Evolutionary conservation across 2,113 vertebrate genomes (phyloP), one percentile per base, ranked within the genome.

Genomic region (Channa maculata): DNA sequence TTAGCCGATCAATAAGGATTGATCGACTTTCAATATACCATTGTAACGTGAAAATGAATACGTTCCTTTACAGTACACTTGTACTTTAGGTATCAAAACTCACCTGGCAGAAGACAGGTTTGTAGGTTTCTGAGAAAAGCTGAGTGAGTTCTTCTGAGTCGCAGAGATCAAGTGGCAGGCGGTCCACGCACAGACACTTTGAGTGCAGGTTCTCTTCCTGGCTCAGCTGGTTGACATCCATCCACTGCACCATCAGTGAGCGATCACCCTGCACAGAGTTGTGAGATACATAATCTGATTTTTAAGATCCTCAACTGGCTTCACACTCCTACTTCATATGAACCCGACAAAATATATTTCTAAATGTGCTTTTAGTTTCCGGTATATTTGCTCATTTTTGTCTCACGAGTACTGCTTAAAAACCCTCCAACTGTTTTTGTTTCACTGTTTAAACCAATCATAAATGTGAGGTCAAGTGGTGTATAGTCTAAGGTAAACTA

Each of bases 61-160:
- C 24, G 24, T 24, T 24, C 24, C 24, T 24, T 24, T 24, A 24
- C 24, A 24, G 24, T 24, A 24, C 24, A 24, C 24, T 24, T 24
- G 24, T 24, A 24, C 24, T 24, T 24, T 24, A 24, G 24, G 24
- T 24, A 24, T 24, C 24, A 24, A 55, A 15, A 58, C 81, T 1
- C 92, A 98, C 98, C 96, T 99, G 97, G 91, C 96, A 99, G 94
- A 99, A 99, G 61, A 98, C 86, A 0, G 97, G 97, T 80, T 96
- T 96, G 92, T 98, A 96, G 43, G 93, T 92, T 1, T 93, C 81
- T 5, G 97, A 98, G 88, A 99, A 97, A 38, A 94, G 83, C 12
- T 96, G 94, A n/a, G 93, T 80, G 58, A 99, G 93, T 65, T 97
- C 96, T 2, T 98, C 95, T 0, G 95, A 93, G 81, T 97, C 95